Evolutionary conservation across 2,888 invertebrate genomes (phyloP), one percentile per base, ranked within the genome.

Genomic region (Himalopsyche tibetana): DNA sequence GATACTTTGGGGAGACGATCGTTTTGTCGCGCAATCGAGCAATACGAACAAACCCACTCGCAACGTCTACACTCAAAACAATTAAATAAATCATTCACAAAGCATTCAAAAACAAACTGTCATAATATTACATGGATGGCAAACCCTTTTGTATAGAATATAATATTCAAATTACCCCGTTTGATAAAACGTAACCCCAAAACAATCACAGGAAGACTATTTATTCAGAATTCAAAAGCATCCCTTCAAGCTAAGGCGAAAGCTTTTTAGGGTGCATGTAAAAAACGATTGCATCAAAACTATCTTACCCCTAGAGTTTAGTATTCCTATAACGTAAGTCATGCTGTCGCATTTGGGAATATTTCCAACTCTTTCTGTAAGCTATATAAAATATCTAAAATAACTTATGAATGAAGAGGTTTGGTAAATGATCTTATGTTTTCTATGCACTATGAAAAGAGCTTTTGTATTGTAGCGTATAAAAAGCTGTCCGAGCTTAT

Each of bases 401-500:
- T 74, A 36, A 38, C 28, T 74, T 38, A 12, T 15, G 36, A 74
- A 36, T 36, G 74, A 74, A 74, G 6, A 74, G 38, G 5, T 12
- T 51, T 5, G 51, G 74, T 36, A 12, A 8, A 38, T 15, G 74
- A 36, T 36, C 28, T 38, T 12, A 2, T 74, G 28, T 63, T 63
- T 63, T 28, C 63, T 63, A n/a, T 8, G 36, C 36, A 5, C 12
- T 38, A 74, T 74, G 36, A 74, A 74, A 74, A 38, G 74, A 74
- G 74, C 74, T 74, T 74, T 74, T 74, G 74, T 74, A 74, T 74
- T 12, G 74, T 36, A 74, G 38, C 74, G 36, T 74, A 74, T 74
- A 74, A 74, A 74, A 74, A 74, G 74, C 74, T 74, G 74, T 74
- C 74, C 74, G 12, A 74, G 74, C 74, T 74, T 74, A 74, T 74